Evolutionary conservation across 2,113 vertebrate species (phyloP).

Genomic region (Lepisosteus oculatus): DNA sequence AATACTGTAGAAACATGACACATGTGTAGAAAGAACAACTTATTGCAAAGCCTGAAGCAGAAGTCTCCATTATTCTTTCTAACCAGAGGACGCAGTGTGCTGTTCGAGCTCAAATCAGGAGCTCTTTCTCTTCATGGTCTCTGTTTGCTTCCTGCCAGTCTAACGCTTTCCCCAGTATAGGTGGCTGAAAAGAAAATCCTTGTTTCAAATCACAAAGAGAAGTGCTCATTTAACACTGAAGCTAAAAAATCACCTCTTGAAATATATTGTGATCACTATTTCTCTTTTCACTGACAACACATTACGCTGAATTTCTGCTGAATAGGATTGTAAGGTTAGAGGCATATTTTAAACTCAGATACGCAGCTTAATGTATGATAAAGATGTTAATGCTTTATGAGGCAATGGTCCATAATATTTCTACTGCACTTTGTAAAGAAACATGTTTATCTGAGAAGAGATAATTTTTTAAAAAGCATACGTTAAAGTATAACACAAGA

Average conservation of each 20-base stretch:
- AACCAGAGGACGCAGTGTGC: no score
- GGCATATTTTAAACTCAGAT: background rate
- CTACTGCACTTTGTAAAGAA: no score
- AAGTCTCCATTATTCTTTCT: no score
- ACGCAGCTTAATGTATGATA: background rate
- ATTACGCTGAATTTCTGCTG: background rate
- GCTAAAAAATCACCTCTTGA: constrained; percentile 44
- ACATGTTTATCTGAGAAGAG: no score
- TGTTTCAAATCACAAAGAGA: constrained; percentile 38
- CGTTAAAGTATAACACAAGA: no score
- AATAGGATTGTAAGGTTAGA: background rate
- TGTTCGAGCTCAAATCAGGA: no score
- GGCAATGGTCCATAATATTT: background rate
- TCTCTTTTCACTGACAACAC: background rate
- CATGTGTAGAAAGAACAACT: no score
- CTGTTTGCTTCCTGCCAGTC: constrained; percentile 21
- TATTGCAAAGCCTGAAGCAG: no score
- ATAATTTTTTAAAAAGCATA: no score
- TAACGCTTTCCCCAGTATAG: constrained; percentile 40
- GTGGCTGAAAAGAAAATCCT: constrained; percentile 43
- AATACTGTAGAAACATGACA: no score
- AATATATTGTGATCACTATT: constrained; percentile 1
- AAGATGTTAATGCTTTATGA: background rate
- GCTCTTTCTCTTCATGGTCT: constrained; percentile 18
- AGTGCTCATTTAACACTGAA: constrained; percentile 21